Evolutionary conservation across 1,140 invertebrate genomes (phyloP).

Genomic region (Drosophila kurseongensis): DNA sequence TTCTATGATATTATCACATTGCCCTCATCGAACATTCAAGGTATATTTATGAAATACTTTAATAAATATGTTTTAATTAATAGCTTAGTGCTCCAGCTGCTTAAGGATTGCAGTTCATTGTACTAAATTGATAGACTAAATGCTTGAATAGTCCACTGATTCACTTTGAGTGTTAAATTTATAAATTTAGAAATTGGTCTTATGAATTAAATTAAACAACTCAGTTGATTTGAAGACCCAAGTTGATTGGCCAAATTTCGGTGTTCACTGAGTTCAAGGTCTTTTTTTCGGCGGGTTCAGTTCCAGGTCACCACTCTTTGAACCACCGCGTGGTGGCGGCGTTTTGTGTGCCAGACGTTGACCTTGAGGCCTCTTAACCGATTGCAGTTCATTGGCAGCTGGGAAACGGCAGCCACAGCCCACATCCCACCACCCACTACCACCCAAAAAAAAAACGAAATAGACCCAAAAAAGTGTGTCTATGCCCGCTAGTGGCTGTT

Average conservation of each 20-base stretch:
- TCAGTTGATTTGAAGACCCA: background rate
- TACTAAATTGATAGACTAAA: too few species aligned
- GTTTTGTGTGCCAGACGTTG: constrained; percentile 48
- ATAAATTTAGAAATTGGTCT: constrained; percentile 12
- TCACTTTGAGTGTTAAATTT: background rate
- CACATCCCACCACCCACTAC: background rate
- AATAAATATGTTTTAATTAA: too few species aligned
- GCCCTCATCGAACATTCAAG: too few species aligned
- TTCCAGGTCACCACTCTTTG: constrained; percentile 7
- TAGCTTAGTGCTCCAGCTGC: too few species aligned
- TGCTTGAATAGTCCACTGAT: background rate
- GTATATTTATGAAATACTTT: too few species aligned
- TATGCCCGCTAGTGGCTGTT: constrained; percentile 31
- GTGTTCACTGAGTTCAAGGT: constrained; percentile 14
- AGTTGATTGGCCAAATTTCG: constrained; percentile 18
- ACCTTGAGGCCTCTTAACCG: constrained; percentile 39
- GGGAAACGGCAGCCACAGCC: background rate
- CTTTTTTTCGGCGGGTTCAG: constrained; percentile 4
- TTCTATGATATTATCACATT: too few species aligned
- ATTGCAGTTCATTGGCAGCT: constrained; percentile 53
- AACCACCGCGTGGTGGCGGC: background rate
- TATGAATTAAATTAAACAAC: background rate
- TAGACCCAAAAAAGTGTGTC: constrained; percentile 39
- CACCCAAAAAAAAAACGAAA: background rate
- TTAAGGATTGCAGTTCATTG: too few species aligned